These are phyloP conservation scores for Micropoecilia bifurca DNA, from an alignment of 2,797 vertebrate species.

Conservation along the genomic window DNA sequence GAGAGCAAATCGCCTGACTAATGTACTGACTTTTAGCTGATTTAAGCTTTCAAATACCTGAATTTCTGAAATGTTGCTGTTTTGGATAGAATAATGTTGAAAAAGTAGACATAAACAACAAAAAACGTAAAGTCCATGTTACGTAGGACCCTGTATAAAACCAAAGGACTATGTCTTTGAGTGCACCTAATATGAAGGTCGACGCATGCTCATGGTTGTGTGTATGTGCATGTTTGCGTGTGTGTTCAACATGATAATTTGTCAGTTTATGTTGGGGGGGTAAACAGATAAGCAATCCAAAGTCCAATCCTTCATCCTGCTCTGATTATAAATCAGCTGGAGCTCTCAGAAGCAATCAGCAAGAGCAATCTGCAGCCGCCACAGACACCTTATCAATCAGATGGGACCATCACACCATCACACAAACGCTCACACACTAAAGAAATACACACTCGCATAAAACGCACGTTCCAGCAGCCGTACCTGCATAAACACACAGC, in stretches of 20 bases:
- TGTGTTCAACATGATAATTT: conserved; percentile 78
- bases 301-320: conserved; percentile 78
- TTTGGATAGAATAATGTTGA: not conserved
- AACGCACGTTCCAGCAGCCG: conserved; percentile 23
- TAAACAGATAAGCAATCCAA: conserved; percentile 82
- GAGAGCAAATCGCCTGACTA: not conserved
- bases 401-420: conserved; percentile 76
- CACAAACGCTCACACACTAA: conserved; percentile 44
- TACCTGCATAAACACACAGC: conserved; percentile 15
- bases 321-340: conserved; percentile 83
- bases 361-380: conserved; percentile 78
- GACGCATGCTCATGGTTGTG: conserved; percentile 11
- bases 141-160: conserved; percentile 36
- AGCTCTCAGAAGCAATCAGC: conserved; percentile 82
- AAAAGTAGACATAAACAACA: not conserved
- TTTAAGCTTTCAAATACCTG: not conserved
- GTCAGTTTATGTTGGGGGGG: conserved; percentile 78
- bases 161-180: conserved; percentile 34
- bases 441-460: conserved; percentile 47
- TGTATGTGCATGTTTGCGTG: conserved; percentile 35
- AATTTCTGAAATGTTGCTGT: not conserved
- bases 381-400: conserved; percentile 82
- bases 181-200: conserved; percentile 61
- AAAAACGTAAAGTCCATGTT: conserved; percentile 52
- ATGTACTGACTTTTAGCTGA: not conserved